Evolutionary conservation across 2,888 invertebrate species (phyloP), one percentile per base, ranked within the genome.

Genomic region (Patella pellucida): DNA sequence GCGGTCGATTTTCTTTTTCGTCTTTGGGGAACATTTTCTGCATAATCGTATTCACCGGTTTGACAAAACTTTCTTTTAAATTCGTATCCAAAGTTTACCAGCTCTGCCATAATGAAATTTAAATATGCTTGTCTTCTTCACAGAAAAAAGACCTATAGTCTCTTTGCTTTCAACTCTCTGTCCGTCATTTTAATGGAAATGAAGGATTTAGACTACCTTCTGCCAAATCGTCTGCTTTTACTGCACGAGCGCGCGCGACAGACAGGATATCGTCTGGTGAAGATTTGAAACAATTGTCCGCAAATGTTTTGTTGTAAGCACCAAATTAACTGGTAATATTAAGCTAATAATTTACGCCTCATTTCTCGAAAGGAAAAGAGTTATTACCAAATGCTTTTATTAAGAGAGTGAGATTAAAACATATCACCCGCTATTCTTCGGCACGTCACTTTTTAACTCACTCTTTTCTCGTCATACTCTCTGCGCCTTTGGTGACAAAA

Each of bases 341-440:
- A 72, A 73, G 72, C 75, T 75, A 74, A 77, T 79, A 76, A 74
- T 75, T 79, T 74, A 79, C 72, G 79, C 69, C 75, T 79, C 79
- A 73, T 79, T 79, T 72, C 69, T 68, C 74, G 41, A 73, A 69
- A 73, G 79, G 75, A 73, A 79, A 76, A 75, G 75, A 77, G 76
- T 76, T 74, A 79, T 79, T 79, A 79, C 79, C 75, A 72, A 73
- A 79, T 71, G 74, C 69, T 76, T 79, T 79, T 77, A 76, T 79
- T 71, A 75, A 74, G 73, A 75, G 68, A 50, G 41, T 41, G 41
- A 41, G 41, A 41, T 41, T 41, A 41, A 41, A 41, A 41, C 41
- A 41, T 41, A 41, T 41, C 41, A 41, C 41, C 41, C 41, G 41
- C 41, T 41, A 41, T 41, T 41, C 41, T 41, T 41, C 41, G 41